A percentile compares a stretch with the other conserved stretches of the same genome.
phyloP scores from a whole-genome alignment of 2,888 invertebrate genomes.

The Corythucha ciliata region DNA sequence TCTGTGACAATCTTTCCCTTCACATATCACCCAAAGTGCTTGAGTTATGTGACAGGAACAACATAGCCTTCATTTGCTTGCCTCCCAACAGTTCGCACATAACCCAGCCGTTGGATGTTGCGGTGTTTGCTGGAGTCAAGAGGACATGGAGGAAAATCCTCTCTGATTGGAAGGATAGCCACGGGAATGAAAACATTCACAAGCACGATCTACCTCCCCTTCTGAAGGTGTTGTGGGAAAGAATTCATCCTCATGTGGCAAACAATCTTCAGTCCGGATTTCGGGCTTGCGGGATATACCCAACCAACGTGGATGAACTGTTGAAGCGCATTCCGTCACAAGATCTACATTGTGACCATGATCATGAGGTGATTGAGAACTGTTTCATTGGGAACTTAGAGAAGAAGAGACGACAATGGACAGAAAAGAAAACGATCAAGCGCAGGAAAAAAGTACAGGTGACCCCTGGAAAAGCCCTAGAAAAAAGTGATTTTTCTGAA shows the following conservation, averaged over 20 bases:
- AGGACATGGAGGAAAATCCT: slow-evolving; percentile 32
- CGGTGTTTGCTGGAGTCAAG: slow-evolving; percentile 35
- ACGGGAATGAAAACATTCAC: slow-evolving; percentile 22
- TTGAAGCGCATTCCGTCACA: slow-evolving; percentile 16
- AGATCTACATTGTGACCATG: slow-evolving; percentile 8
- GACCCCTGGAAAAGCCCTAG: slow-evolving; percentile 19
- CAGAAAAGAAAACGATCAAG: slow-evolving; percentile 17
- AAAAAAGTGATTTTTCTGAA: slow-evolving; percentile 17
- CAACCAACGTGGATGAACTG: slow-evolving; percentile 20
- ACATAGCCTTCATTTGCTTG: slow-evolving; percentile 35
- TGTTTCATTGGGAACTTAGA: slow-evolving; percentile 23
- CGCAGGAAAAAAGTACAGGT: slow-evolving; percentile 22
- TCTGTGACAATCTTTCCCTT: slow-evolving; percentile 38
- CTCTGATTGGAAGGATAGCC: slow-evolving; percentile 28
- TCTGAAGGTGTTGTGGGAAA: slow-evolving; percentile 23
- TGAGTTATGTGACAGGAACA: slow-evolving; percentile 35
- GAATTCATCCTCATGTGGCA: slow-evolving; percentile 7
- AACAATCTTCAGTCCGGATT: slow-evolving; percentile 27
- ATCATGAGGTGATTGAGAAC: slow-evolving; percentile 12
- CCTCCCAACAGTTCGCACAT: slow-evolving; percentile 35
- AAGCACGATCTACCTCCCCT: slow-evolving; percentile 28
- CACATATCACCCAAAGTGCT: slow-evolving; percentile 36
- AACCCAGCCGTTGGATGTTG: slow-evolving; percentile 34
- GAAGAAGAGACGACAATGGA: slow-evolving; percentile 19
- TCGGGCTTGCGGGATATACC: slow-evolving; percentile 25